Evolutionary conservation across 2,113 vertebrate species (phyloP), one percentile per base, ranked within the genome.

Genomic region (Dicerorhinus sumatrensis): DNA sequence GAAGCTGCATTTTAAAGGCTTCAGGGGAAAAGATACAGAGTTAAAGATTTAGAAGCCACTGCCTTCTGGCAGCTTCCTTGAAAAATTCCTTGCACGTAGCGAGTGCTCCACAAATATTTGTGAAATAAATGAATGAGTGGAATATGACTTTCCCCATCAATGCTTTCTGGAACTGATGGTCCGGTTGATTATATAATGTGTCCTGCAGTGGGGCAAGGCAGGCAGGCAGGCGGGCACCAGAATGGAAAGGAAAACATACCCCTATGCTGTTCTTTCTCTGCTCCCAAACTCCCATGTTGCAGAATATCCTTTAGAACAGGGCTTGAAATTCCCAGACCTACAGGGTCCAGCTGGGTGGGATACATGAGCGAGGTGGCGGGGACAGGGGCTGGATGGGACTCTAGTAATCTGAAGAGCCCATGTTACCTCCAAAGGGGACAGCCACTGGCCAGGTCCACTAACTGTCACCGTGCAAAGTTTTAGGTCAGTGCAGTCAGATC

Each of bases 361-460:
- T 12, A 2, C 8, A 1, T 20, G 42, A 42, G 21, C 2, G 2
- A 29, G 31, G 16, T 2, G 13, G 25, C 3, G 4, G 31, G 2
- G 8, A 31, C 3, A 8, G 73, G 23, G n/a, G 13, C 1, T 16
- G 3, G 20, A 58, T 25, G n/a, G 8, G 23, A 10, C 51, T 6
- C 16, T 70, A 63, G 23, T 20, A 39, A n/a, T 48, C 29, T 76
- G n/a, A 1, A 13, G 21, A 83, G 25, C 56, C 21, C 0, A 0
- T 10, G 58, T 48, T 31, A 31, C n/a, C 33, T 69, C 21, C 46
- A 1, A 29, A 88, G 39, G 23, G 51, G 36, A 39, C 16, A 73
- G 36, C n/a, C 29, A 31, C 77, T 46, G 46, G 42, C 39, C 62
- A 31, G 31, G 11, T 20, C 56, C 42, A 18, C 33, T 56, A 16